Evolutionary conservation across 2,888 invertebrate species (phyloP), one percentile per base, ranked within the genome.

Genomic region (Micoletzkya japonica): DNA sequence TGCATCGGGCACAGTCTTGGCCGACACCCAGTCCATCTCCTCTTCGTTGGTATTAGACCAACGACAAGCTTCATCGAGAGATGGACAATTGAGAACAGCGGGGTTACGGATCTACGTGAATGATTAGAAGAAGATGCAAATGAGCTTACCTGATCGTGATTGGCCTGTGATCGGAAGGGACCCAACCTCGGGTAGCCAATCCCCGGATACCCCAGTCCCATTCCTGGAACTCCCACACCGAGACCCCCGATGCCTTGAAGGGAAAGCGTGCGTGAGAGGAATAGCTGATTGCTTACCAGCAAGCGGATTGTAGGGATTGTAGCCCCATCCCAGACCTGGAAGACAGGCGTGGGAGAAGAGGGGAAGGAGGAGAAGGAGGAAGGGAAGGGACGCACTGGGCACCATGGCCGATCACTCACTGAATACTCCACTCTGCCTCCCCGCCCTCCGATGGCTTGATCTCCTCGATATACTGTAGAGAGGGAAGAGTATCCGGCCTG

Each of bases 21-120:
- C 68, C 68, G 58, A 57, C 6, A 68, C 58, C 81, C 81, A 81
- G 60, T 81, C 78, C 28, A 81, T 64, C 61, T 79, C 81, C 28
- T 81, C 81, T 37, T 79, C 77, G 56, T 77, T 77, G 4, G 78
- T 79, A 50, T 81, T 81, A 24, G 77, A 74, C 81, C 81, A 81
- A 10, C 75, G 70, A 68, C 81, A 81, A 44, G 63, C 69, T 24
- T 67, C 69, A 36, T 70, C 60, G 30, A 78, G 77, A 4, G 64
- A 72, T 2, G 72, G 72, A 37, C 78, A 78, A 56, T 80, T 78
- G 59, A 80, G 61, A 0, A 73, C 57, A 14, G 77, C 71, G 0
- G 66, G 56, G 26, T 58, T 58, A 20, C 68, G 68, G 34, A 44
- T 68, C 68, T 44, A 44, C 14, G 2, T 32, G 14, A n/a, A 30